A percentile compares a stretch with the other conserved stretches of the same genome.
phyloP scores from a whole-genome alignment of 2,888 invertebrate species.

The Melanchra persicariae region DNA sequence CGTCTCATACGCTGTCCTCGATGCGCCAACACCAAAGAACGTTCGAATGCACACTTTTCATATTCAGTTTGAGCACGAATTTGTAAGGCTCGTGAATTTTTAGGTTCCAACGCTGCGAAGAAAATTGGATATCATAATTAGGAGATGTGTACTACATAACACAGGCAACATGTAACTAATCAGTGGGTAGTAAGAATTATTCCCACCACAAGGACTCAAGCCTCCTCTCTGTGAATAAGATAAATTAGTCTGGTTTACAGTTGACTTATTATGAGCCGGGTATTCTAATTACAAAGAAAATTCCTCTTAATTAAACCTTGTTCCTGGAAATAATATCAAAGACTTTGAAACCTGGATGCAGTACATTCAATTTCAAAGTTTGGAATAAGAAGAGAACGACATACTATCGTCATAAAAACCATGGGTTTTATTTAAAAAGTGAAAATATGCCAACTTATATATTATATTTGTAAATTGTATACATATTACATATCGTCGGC shows the following conservation, averaged over 20 bases:
- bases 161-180: neutral
- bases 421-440: no score
- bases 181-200: neutral
- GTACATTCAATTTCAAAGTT: neutral
- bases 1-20: constrained; percentile 77
- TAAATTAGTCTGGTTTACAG: neutral
- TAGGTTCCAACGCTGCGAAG: constrained; percentile 81
- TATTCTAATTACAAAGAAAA: neutral
- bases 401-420: no score
- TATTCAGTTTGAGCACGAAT: constrained; percentile 85
- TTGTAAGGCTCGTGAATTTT: constrained; percentile 83
- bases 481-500: no score
- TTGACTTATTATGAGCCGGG: neutral
- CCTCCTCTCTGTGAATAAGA: neutral
- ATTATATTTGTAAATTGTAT: no score
- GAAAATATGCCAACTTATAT: no score
- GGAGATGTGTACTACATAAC: neutral
- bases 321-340: neutral
- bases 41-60: constrained; percentile 85
- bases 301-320: no score
- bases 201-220: neutral
- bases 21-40: constrained; percentile 81
- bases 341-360: neutral
- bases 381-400: neutral
- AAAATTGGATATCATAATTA: neutral